A percentile compares a stretch with the other conserved stretches of the same genome.
Conservation (phyloP, 2,797 vertebrate genomes). For the Coregonus ussuriensis region DNA sequence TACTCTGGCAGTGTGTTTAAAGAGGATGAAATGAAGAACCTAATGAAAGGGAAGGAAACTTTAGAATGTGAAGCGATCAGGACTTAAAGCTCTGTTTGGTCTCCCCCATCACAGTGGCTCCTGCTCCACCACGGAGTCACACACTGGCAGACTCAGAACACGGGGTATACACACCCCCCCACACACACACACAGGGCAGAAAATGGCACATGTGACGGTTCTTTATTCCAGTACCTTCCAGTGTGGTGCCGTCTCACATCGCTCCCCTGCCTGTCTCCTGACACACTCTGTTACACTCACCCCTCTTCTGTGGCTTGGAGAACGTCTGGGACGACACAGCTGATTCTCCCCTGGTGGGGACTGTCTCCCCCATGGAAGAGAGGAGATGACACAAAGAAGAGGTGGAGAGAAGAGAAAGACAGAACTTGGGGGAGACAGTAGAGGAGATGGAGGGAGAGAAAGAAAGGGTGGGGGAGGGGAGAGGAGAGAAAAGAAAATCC, state of each 20-base stretch:
- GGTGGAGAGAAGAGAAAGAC: no score
- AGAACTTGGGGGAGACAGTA: no score
- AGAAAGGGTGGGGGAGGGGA: conserved; percentile 8
- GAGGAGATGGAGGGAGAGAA: conserved; percentile 15
- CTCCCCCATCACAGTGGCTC: conserved; percentile 65
- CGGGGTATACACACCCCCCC: conserved; percentile 32
- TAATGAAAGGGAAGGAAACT: conserved; percentile 75
- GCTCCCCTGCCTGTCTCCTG: conserved; percentile 31
- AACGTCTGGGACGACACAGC: conserved; percentile 59
- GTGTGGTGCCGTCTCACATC: conserved; percentile 19
- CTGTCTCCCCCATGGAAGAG: conserved; percentile 30
- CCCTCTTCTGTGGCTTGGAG: conserved; percentile 48
- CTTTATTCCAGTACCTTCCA: background rate
- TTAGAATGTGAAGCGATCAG: conserved; percentile 71
- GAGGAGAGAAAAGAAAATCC: conserved; percentile 49
- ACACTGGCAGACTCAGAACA: conserved; percentile 39
- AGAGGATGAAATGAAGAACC: conserved; percentile 72
- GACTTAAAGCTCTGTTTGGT: conserved; percentile 68
- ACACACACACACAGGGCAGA: background rate
- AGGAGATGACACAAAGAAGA: no score
- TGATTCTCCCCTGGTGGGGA: conserved; percentile 24
- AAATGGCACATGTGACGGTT: conserved; percentile 5
- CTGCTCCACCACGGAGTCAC: conserved; percentile 62
- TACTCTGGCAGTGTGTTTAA: conserved; percentile 73
- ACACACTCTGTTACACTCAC: conserved; percentile 59